A percentile compares a stretch with the other conserved stretches of the same genome.
Evolutionary conservation across 2,797 vertebrate species (phyloP).

Genomic region (Clamator glandarius): DNA sequence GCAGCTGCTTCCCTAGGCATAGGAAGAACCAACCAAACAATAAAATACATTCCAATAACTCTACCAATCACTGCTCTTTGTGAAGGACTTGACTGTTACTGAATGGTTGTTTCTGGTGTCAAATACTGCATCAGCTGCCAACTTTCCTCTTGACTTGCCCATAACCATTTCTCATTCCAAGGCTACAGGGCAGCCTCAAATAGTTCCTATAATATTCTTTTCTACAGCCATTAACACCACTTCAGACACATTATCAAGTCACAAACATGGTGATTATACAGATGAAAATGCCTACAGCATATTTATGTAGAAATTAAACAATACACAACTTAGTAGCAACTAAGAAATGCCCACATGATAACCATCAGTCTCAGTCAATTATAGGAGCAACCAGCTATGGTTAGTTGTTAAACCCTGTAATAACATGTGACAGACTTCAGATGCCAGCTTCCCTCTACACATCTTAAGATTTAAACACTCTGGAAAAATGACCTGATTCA

Average conservation of each 20-base stretch:
- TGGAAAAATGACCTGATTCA: background rate
- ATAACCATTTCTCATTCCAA: background rate
- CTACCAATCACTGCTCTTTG: background rate
- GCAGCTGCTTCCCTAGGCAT: background rate
- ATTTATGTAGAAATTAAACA: background rate
- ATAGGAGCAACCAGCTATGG: background rate
- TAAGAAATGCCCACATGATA: background rate
- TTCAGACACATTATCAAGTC: background rate
- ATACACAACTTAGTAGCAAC: background rate
- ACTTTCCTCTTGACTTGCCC: background rate
- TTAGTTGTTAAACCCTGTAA: background rate
- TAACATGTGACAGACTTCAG: background rate
- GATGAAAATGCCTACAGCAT: background rate
- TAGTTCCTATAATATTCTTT: background rate
- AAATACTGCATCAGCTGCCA: background rate
- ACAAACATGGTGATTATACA: background rate
- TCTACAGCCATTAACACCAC: background rate
- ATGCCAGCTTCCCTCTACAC: background rate
- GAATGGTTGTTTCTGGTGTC: background rate
- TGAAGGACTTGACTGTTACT: background rate
- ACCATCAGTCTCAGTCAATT: background rate
- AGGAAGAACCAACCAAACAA: background rate
- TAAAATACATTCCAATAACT: background rate
- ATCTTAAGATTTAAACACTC: background rate
- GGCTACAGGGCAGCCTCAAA: background rate